Percentiles rank a stretch among this genome's conserved stretches.
phyloP scores from a whole-genome alignment of 2,888 invertebrate species.

The Spatulosminthurus flaviceps region DNA sequence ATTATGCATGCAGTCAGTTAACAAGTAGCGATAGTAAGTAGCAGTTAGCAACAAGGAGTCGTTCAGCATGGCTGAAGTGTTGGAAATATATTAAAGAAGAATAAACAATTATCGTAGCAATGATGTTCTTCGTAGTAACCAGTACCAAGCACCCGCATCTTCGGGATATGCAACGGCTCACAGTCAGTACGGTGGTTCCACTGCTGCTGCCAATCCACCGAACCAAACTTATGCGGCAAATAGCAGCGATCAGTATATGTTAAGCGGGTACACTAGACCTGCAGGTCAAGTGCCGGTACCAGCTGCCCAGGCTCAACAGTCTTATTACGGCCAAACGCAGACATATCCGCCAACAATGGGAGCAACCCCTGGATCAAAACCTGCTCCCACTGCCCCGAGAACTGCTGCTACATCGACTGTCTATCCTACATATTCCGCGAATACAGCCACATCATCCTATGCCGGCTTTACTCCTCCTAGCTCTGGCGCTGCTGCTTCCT shows the following conservation, averaged over 20 bases:
- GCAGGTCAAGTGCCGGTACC: constrained; percentile 35
- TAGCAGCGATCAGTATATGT: constrained; percentile 56
- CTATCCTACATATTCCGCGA: constrained; percentile 62
- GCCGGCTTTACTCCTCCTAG: constrained; percentile 85
- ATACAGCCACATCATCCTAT: constrained; percentile 71
- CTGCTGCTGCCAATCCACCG: constrained; percentile 11
- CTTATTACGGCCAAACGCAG: constrained; percentile 37
- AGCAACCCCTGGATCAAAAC: constrained; percentile 53
- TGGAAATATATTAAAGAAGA: too few species aligned
- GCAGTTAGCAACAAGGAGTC: too few species aligned
- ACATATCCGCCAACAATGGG: constrained; percentile 47
- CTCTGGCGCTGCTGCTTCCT: constrained; percentile 71
- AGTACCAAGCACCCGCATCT: constrained; percentile 48
- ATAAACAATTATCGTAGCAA: too few species aligned
- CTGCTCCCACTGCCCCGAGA: constrained; percentile 52
- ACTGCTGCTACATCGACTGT: constrained; percentile 60
- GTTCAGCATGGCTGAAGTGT: too few species aligned
- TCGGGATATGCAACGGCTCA: constrained; percentile 26
- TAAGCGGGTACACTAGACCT: constrained; percentile 62
- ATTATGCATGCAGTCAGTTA: background rate
- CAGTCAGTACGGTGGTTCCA: constrained; percentile 29
- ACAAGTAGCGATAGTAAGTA: too few species aligned
- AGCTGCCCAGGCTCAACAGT: constrained; percentile 14
- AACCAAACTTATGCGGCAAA: constrained; percentile 28
- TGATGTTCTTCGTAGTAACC: too few species aligned